These are phyloP conservation scores for Ceratotherium simum DNA, from an alignment of 2,113 vertebrate species.

Conservation along the genomic window DNA sequence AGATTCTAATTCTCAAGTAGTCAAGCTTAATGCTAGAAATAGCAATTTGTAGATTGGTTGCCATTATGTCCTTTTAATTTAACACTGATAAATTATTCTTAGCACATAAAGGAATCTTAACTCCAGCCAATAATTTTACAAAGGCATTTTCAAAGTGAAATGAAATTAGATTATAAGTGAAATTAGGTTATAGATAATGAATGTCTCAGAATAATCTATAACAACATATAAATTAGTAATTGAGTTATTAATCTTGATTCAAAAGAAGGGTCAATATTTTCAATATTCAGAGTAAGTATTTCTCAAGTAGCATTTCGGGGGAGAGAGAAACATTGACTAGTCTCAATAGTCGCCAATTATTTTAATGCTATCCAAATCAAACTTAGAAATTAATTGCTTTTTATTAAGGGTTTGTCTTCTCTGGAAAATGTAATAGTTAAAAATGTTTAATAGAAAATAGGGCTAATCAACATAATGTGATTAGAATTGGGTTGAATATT, in stretches of 20 bases:
- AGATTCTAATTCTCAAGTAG: not conserved
- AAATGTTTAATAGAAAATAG: not conserved
- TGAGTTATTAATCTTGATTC: not conserved
- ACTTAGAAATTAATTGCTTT: not conserved
- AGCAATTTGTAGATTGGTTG: not conserved
- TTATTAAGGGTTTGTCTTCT: not conserved
- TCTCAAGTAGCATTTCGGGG: not conserved
- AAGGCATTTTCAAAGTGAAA: not conserved
- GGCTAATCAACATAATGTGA: not conserved
- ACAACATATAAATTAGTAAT: not conserved
- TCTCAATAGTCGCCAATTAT: not conserved
- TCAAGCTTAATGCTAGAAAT: not conserved
- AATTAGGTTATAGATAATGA: not conserved
- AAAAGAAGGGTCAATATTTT: not conserved
- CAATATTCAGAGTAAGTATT: not conserved
- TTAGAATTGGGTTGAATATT: not conserved
- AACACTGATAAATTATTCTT: not conserved
- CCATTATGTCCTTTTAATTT: not conserved
- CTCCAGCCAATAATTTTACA: not conserved
- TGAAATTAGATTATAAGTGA: not conserved
- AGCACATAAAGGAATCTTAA: not conserved
- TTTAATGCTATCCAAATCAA: not conserved
- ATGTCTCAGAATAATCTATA: not conserved
- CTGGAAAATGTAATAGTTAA: not conserved
- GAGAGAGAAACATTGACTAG: not conserved